A percentile compares a stretch with the other conserved stretches of the same genome.
These are phyloP conservation scores for Mus pahari DNA, from an alignment of 2,113 vertebrate species.

Conservation along the genomic window DNA sequence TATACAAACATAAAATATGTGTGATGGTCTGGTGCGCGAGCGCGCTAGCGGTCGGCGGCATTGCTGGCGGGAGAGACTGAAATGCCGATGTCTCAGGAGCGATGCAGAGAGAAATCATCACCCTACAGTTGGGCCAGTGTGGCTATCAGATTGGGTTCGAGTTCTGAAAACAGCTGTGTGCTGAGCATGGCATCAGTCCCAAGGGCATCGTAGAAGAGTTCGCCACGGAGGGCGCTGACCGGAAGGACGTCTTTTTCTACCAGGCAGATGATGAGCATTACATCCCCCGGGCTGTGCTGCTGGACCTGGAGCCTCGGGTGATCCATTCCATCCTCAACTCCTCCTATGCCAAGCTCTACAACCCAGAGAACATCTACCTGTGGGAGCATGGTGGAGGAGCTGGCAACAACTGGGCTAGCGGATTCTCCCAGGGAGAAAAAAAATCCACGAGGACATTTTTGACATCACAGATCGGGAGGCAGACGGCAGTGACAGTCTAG, in stretches of 20 bases:
- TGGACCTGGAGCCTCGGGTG: slow-evolving; percentile 97
- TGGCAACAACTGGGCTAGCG: slow-evolving; percentile 99
- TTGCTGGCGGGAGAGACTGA: slow-evolving; percentile 50
- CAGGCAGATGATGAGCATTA: too few species aligned
- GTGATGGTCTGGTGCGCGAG: too few species aligned
- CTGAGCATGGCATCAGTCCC: too few species aligned
- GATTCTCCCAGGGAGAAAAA: slow-evolving; percentile 99
- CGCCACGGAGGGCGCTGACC: too few species aligned
- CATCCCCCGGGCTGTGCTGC: too few species aligned
- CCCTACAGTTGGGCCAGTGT: slow-evolving; percentile 96
- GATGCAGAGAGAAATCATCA: slow-evolving; percentile 98
- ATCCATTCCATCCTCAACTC: slow-evolving; percentile 99
- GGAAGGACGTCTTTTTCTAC: too few species aligned
- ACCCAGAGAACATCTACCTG: slow-evolving; percentile 98
- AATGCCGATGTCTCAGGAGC: slow-evolving; percentile 39
- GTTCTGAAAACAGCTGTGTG: slow-evolving; percentile 99
- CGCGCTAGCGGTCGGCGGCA: not conserved
- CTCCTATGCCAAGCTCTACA: slow-evolving; percentile 97
- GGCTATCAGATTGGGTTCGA: slow-evolving; percentile 98
- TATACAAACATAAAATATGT: not conserved
- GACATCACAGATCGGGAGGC: slow-evolving; percentile 99
- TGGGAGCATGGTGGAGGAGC: slow-evolving; percentile 97
- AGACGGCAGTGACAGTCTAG: slow-evolving; percentile 98
- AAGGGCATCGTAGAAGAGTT: too few species aligned
- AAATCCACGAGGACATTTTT: slow-evolving; percentile 99